These are phyloP conservation scores for Drosophila putrida DNA, from an alignment of 2,888 invertebrate genomes.

Conservation along the genomic window DNA sequence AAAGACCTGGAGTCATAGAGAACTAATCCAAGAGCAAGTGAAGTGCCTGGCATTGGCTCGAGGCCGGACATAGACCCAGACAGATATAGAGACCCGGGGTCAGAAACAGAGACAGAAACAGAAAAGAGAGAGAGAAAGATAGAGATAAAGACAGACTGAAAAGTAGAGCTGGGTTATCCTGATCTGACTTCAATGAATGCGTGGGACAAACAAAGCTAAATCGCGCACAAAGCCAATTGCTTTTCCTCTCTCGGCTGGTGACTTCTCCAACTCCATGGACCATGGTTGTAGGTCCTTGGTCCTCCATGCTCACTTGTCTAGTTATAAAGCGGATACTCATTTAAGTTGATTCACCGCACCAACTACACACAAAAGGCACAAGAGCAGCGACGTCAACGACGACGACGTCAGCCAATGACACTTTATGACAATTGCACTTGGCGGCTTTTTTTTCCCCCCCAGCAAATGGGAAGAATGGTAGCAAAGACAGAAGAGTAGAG, in stretches of 20 bases:
- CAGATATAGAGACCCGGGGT: background rate
- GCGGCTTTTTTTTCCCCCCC: conserved; percentile 58
- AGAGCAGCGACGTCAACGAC: conserved; percentile 24
- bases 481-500: conserved; percentile 9
- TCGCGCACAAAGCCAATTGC: conserved; percentile 74
- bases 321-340: conserved; percentile 80
- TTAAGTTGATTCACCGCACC: conserved; percentile 82
- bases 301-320: conserved; percentile 53
- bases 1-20: conserved; percentile 13
- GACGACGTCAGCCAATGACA: conserved; percentile 80
- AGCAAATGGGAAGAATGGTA: conserved; percentile 19
- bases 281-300: background rate
- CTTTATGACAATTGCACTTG: conserved; percentile 83
- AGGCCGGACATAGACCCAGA: background rate
- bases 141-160: background rate
- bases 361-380: conserved; percentile 51
- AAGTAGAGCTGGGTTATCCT: conserved; percentile 1
- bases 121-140: background rate
- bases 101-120: background rate
- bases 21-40: conserved; percentile 17
- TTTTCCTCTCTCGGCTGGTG: conserved; percentile 37
- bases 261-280: background rate
- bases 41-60: conserved; percentile 9
- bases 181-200: conserved; percentile 36
- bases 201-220: conserved; percentile 60